These are phyloP conservation scores for Sarcophaga bullata DNA, from an alignment of 1,140 invertebrate genomes.

Conservation along the genomic window DNA sequence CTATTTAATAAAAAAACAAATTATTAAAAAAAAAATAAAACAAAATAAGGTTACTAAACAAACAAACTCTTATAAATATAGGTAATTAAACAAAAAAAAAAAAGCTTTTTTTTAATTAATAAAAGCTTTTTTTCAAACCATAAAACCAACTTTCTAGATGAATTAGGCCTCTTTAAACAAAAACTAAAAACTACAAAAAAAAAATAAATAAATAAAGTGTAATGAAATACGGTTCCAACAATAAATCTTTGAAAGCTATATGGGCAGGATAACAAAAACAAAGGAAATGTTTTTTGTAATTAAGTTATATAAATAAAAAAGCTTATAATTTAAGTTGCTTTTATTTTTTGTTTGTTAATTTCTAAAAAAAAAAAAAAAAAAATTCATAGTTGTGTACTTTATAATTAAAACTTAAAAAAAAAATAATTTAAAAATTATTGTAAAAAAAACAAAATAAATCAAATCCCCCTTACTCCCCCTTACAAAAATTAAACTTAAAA, in stretches of 20 bases:
- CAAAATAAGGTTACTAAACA: slow-evolving; percentile 55
- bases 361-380: slow-evolving; percentile 40
- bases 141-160: neutral
- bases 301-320: slow-evolving; percentile 34
- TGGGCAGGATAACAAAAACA: slow-evolving; percentile 52
- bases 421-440: slow-evolving; percentile 40
- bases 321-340: slow-evolving; percentile 31
- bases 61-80: slow-evolving; percentile 42
- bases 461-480: neutral
- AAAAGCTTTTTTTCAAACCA: neutral
- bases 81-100: neutral
- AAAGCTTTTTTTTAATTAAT: neutral
- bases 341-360: neutral
- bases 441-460: slow-evolving; percentile 36
- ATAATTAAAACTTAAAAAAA: slow-evolving; percentile 47
- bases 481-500: slow-evolving; percentile 6
- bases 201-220: too few species aligned
- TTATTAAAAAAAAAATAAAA: slow-evolving; percentile 40
- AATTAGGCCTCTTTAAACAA: neutral
- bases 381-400: slow-evolving; percentile 62
- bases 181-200: slow-evolving; percentile 45
- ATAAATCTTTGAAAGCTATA: slow-evolving; percentile 62
- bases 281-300: neutral
- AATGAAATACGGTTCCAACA: neutral
- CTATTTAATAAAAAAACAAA: neutral